Evolutionary conservation across 2,113 vertebrate genomes (phyloP).

Genomic region (Vulpes vulpes): DNA sequence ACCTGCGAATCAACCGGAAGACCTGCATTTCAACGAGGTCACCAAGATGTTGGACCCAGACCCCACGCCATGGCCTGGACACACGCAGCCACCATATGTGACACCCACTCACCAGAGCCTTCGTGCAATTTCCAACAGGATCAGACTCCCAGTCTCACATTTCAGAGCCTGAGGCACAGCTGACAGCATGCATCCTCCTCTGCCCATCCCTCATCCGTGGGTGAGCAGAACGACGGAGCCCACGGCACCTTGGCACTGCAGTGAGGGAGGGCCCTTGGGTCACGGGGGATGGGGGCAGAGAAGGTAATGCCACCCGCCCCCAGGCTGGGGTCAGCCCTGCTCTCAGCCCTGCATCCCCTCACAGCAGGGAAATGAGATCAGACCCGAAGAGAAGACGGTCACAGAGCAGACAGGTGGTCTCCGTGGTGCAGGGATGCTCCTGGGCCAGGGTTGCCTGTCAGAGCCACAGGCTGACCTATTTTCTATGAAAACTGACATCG

Average conservation of each 20-base stretch:
- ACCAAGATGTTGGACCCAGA: background rate
- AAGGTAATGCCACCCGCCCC: too few species aligned
- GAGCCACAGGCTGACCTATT: background rate
- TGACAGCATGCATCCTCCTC: background rate
- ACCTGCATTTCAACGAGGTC: background rate
- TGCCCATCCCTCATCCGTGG: background rate
- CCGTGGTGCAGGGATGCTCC: too few species aligned
- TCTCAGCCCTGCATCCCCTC: too few species aligned
- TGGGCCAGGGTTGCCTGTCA: background rate
- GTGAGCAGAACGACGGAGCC: background rate
- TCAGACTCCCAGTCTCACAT: background rate
- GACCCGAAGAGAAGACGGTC: too few species aligned
- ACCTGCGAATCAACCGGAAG: rapidly evolving
- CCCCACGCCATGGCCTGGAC: rapidly evolving
- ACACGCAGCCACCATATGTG: background rate
- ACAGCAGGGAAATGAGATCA: too few species aligned
- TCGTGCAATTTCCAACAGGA: background rate
- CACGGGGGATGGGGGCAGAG: too few species aligned
- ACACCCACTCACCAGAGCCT: background rate
- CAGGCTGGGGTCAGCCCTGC: too few species aligned
- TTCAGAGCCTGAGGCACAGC: background rate
- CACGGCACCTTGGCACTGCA: too few species aligned
- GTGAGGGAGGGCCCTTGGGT: too few species aligned
- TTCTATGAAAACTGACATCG: background rate
- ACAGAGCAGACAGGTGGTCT: too few species aligned